Evolutionary conservation across 2,888 invertebrate species (phyloP).

Genomic region (Podabrus alpinus): DNA sequence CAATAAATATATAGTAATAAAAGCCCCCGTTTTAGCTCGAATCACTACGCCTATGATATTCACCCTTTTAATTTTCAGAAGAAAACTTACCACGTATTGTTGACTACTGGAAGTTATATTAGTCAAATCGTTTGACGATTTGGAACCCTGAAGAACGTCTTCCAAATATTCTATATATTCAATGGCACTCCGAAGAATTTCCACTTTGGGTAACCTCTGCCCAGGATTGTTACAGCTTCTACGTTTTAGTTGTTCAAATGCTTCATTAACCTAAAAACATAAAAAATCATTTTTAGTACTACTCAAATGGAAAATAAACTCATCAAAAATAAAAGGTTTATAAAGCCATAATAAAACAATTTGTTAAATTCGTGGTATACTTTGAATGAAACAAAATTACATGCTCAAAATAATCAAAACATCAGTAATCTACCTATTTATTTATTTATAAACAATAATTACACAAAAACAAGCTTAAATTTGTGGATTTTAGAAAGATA

Average conservation of each 20-base stretch:
- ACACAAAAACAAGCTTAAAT: neutral
- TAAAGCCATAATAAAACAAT: neutral
- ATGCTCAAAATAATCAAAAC: slow-evolving; percentile 7
- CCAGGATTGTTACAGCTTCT: slow-evolving; percentile 94
- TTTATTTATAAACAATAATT: slow-evolving; percentile 21
- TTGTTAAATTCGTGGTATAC: neutral
- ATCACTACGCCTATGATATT: no score
- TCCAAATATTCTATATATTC: slow-evolving; percentile 95
- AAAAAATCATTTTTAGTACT: neutral
- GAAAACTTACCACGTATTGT: slow-evolving; percentile 34
- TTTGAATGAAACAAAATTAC: neutral
- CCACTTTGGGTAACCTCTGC: slow-evolving; percentile 95
- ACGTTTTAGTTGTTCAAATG: slow-evolving; percentile 92
- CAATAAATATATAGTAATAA: neutral
- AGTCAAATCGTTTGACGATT: slow-evolving; percentile 41
- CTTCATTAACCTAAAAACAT: slow-evolving; percentile 85
- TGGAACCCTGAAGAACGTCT: slow-evolving; percentile 74
- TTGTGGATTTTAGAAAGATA: neutral
- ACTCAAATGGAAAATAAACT: neutral
- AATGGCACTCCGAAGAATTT: slow-evolving; percentile 95
- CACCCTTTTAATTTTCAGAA: no score
- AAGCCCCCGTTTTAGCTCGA: no score
- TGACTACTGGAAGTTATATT: slow-evolving; percentile 25
- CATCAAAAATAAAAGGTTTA: neutral
- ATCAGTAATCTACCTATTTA: slow-evolving; percentile 11